Percentiles rank a stretch among this genome's conserved stretches.
These are phyloP conservation scores for Anas flavirostris DNA, from an alignment of 2,797 vertebrate species.

Conservation along the genomic window DNA sequence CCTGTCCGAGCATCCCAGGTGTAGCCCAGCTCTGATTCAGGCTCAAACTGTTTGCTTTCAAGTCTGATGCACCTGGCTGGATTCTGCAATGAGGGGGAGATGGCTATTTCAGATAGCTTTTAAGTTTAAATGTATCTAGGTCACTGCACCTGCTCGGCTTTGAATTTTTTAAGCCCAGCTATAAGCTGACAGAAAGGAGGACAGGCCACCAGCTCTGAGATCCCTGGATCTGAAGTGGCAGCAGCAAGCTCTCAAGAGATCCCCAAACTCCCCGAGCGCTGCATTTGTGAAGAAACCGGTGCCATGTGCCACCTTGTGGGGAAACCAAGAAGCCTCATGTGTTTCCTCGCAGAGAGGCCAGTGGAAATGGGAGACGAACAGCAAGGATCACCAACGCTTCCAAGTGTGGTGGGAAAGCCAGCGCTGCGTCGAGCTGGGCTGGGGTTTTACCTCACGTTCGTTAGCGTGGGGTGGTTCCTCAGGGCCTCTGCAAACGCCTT, in stretches of 20 bases:
- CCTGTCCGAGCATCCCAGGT: neutral
- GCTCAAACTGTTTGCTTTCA: conserved; percentile 2
- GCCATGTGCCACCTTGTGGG: conserved; percentile 70
- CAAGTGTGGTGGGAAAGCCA: neutral
- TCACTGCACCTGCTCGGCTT: conserved; percentile 52
- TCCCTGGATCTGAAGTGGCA: conserved; percentile 17
- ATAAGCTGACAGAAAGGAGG: neutral
- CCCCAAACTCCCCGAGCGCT: neutral
- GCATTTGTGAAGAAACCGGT: neutral
- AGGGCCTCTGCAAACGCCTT: conserved; percentile 90
- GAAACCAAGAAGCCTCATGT: neutral
- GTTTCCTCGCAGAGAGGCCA: neutral
- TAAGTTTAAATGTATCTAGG: conserved; percentile 37
- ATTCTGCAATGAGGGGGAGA: conserved; percentile 2
- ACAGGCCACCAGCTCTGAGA: neutral
- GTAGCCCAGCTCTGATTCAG: neutral
- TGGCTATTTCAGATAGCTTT: conserved; percentile 10
- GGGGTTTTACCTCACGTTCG: conserved; percentile 86
- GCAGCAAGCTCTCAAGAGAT: conserved; percentile 5
- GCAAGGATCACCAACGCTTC: neutral
- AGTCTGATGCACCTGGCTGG: neutral
- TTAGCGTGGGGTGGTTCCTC: conserved; percentile 85
- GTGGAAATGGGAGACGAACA: neutral
- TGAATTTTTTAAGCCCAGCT: conserved; percentile 13
- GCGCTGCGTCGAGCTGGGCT: fast-evolving